Evolutionary conservation across 1,140 invertebrate species (phyloP).

Genomic region (Psix sp.): DNA sequence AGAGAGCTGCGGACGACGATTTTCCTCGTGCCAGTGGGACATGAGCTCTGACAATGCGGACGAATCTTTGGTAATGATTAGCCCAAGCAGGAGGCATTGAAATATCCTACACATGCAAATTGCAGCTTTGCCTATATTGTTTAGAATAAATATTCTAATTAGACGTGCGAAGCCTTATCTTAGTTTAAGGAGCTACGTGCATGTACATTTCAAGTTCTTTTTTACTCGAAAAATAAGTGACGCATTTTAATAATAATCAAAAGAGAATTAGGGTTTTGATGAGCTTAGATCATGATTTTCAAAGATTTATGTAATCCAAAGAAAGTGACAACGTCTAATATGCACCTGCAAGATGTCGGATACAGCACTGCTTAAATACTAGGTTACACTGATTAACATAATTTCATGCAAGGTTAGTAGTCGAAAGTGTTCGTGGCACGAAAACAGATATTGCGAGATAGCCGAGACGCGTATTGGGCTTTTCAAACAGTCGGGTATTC

Average conservation of each 20-base stretch:
- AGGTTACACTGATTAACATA: slow-evolving; percentile 55
- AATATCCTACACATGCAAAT: too few relatives aligned
- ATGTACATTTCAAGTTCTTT: too few relatives aligned
- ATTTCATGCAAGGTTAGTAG: slow-evolving; percentile 57
- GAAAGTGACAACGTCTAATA: slow-evolving; percentile 1
- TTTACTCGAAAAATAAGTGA: too few relatives aligned
- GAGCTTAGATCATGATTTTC: background rate
- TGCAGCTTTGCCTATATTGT: background rate
- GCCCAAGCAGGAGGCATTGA: too few relatives aligned
- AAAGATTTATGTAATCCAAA: background rate
- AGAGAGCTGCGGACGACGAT: slow-evolving; percentile 63
- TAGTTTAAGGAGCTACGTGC: too few relatives aligned
- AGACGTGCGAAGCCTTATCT: too few relatives aligned
- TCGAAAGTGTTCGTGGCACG: slow-evolving; percentile 45
- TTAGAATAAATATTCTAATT: too few relatives aligned
- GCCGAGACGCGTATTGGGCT: slow-evolving; percentile 30
- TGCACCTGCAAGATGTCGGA: background rate
- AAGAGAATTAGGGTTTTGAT: too few relatives aligned
- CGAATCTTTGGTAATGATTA: slow-evolving; percentile 75
- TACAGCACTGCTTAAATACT: slow-evolving; percentile 47
- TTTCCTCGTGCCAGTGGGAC: slow-evolving; percentile 69
- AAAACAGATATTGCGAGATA: slow-evolving; percentile 52
- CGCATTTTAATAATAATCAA: too few relatives aligned
- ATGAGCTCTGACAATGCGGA: slow-evolving; percentile 78
- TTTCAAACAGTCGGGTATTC: slow-evolving; percentile 27